phyloP scores from a whole-genome alignment of 2,797 vertebrate genomes.

The Sitta carolinensis region DNA sequence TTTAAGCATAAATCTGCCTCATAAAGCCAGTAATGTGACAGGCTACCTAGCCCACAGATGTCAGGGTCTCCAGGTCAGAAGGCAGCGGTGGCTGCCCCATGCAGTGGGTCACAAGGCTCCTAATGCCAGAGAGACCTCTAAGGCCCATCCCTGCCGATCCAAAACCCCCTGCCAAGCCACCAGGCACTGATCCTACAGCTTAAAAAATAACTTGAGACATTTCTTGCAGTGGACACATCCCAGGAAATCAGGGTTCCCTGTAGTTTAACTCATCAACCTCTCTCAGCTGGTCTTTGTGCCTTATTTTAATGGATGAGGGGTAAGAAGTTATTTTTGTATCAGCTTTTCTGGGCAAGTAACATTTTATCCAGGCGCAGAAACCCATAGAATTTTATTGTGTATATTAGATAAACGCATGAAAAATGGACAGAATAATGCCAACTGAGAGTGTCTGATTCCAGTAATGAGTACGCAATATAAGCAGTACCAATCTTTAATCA shows the following conservation, averaged over 20 bases:
- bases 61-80: conserved; percentile 36
- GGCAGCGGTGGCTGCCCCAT: neutral
- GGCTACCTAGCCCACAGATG: neutral
- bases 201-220: conserved; percentile 27
- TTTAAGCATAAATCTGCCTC: conserved; percentile 31
- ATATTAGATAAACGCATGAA: neutral
- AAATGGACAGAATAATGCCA: neutral
- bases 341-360: neutral
- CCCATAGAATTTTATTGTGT: neutral
- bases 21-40: neutral
- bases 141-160: neutral
- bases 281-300: neutral
- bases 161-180: neutral
- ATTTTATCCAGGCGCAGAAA: neutral
- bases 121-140: neutral
- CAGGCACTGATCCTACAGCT: neutral
- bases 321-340: neutral
- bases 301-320: neutral
- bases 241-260: neutral
- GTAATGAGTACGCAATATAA: neutral
- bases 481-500: neutral
- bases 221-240: neutral
- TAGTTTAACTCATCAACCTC: conserved; percentile 19
- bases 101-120: neutral
- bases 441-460: neutral